Evolutionary conservation across 2,113 vertebrate genomes (phyloP), one percentile per base, ranked within the genome.

Genomic region (Nycticebus coucang): DNA sequence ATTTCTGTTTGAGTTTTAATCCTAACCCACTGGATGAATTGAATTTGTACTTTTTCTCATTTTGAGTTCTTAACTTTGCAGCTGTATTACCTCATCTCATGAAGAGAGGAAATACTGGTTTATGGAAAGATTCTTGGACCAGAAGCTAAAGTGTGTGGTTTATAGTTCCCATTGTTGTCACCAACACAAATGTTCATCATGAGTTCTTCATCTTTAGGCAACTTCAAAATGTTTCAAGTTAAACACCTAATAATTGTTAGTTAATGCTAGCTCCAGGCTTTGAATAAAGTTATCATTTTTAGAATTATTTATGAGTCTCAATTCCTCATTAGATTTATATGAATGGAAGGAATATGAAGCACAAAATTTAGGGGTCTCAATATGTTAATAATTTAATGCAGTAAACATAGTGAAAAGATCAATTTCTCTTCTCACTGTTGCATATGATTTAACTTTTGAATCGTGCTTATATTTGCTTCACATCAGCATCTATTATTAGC

Each of bases 201-300:
- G 26, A 69, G 1, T 71, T 71, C 15, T 88, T 71, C 37, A 72
- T 82, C 41, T 94, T 90, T 53, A 78, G 7, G 53, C 10, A 9
- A 45, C 28, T 80, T 89, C 18, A 24, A 91, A 94, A 80, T 35
- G 59, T 92, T 95, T 91, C 19, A 53, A 41, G 37, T 57, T 60
- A 81, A 68, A 75, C 33, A 85, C 22, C 33, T 95, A 53, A 59
- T n/a, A 86, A 53, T 77, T 60, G 91, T 92, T 82, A 89, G 79
- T 74, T 87, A 93, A 81, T 18, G 35, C 21, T 87, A 66, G 62
- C 17, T 74, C 21, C 45, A 86, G 11, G 37, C 28, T 82, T 94
- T 87, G 22, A 96, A 26, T 57, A 71, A 93, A 82, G 4, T 4
- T 30, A 78, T 92, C 8, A 68, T 68, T 95, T 95, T 82, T 86